phyloP scores from a whole-genome alignment of 1,140 invertebrate genomes.

The Diachasma alloeum region DNA sequence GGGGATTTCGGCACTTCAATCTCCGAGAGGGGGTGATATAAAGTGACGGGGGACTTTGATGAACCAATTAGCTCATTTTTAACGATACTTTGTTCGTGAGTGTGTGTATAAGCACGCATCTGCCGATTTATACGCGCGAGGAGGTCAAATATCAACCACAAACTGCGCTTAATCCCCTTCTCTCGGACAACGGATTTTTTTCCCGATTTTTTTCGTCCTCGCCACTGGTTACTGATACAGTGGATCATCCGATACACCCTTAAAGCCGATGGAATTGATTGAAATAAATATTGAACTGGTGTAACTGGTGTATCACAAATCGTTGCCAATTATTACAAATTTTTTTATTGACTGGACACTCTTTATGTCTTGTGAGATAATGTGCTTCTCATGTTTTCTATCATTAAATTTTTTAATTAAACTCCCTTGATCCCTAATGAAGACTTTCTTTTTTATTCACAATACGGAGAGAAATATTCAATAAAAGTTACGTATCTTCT shows the following conservation, averaged over 20 bases:
- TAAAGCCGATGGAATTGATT: not conserved
- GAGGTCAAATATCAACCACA: conserved; percentile 53
- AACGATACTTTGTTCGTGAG: conserved; percentile 43
- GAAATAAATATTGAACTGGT: not conserved
- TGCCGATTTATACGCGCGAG: conserved; percentile 36
- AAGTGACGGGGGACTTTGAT: conserved; percentile 45
- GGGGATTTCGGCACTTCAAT: conserved; percentile 16
- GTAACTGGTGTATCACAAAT: not conserved
- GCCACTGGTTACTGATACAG: not conserved
- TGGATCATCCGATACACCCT: not conserved
- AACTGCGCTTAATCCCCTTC: conserved; percentile 39
- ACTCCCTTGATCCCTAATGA: too few relatives aligned
- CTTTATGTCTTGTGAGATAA: too few relatives aligned
- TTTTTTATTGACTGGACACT: too few relatives aligned
- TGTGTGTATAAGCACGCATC: conserved; percentile 10
- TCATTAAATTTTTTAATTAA: too few relatives aligned
- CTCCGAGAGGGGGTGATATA: conserved; percentile 28
- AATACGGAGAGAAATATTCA: too few relatives aligned
- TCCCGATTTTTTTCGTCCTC: not conserved
- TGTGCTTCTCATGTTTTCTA: too few relatives aligned
- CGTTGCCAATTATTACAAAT: not conserved
- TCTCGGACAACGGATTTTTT: not conserved
- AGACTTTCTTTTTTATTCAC: too few relatives aligned
- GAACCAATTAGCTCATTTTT: conserved; percentile 55
- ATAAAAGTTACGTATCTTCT: too few relatives aligned